Base-by-base conservation (phyloP, 2,797 vertebrate species). In the Streptopelia turtur region DNA sequence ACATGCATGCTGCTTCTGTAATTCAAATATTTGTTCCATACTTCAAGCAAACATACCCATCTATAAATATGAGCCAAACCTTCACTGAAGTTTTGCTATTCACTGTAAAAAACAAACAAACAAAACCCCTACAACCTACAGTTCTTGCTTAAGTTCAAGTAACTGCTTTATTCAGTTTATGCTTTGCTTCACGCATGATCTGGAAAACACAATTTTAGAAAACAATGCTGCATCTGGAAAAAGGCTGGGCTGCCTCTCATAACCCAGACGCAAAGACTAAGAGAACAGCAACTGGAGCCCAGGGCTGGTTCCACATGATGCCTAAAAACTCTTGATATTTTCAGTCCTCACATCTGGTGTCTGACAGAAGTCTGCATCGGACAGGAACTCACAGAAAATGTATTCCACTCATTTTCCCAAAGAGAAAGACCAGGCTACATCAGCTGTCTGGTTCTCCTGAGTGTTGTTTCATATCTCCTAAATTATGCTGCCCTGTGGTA, bases 361-460 rank as follows among this genome's bases (percentile, higher is more conserved):
- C 15, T 82, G n/a, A 82, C 39, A 59, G 39, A 70, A 60, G 30
- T 37, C 41, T 60, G 23, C 27, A n/a, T 60, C 27, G 43, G 41
- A 56, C 13, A 69, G 1, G 5, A 82, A 52, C 10, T 79, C 30
- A 43, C 8, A 77, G 50, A 60, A 83, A 79, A 10, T 45, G 16
- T 16, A 76, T 53, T 16, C 14, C 56, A 31, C 0, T 0, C 1
- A 2, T 56, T 37, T 76, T 64, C 49, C 18, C 13, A 57, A 60
- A 75, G 4, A 60, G 39, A 53, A 82, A 55, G 27, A 1, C 16
- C 55, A 76, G 30, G 50, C 27, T 79, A 47, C 15, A 11, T 41
- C 9, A 88, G 43, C 33, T 55, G 22, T 33, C 22, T 21, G 13
- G 14, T 28, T 89, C 41, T 57, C 17, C 20, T n/a, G 23, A 76